Conservation (phyloP, 92 coral and sea anemone genomes). For the Porites lobata region DNA sequence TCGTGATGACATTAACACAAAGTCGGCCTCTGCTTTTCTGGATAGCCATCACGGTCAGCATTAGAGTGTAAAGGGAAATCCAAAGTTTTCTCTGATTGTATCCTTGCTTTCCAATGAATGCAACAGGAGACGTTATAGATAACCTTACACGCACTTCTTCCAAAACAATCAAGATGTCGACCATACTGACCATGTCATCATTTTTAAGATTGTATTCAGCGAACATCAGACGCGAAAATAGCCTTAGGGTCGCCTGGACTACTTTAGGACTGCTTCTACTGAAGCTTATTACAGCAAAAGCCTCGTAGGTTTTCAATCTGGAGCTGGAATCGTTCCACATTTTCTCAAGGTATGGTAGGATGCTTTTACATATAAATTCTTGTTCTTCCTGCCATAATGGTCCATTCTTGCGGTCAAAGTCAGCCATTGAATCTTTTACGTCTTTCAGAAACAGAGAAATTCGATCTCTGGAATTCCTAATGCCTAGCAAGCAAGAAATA, state of each 20-base stretch:
- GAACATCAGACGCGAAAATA: not conserved
- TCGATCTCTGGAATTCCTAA: too few relatives aligned
- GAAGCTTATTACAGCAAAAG: not conserved
- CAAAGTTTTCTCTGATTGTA: not conserved
- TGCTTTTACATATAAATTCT: not conserved
- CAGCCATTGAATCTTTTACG: not conserved
- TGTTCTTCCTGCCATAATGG: not conserved
- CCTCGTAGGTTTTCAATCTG: not conserved
- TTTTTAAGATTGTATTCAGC: not conserved
- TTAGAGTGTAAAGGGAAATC: not conserved
- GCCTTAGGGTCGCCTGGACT: not conserved
- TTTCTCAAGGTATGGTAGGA: not conserved
- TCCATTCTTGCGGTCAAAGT: slow-evolving; percentile 6
- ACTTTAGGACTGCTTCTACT: slow-evolving; percentile 1
- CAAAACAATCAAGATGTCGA: not conserved
- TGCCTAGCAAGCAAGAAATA: too few relatives aligned
- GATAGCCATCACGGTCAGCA: not conserved
- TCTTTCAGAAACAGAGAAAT: not conserved
- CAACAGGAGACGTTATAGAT: not conserved
- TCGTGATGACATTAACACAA: not conserved
- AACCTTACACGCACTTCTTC: not conserved
- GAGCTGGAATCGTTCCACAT: not conserved
- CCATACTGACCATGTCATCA: too few relatives aligned
- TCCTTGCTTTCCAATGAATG: not conserved
- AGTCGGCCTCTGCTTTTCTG: not conserved